Evolutionary conservation across 2,888 invertebrate species (phyloP).

Genomic region (Himalopsyche kuldschensis): DNA sequence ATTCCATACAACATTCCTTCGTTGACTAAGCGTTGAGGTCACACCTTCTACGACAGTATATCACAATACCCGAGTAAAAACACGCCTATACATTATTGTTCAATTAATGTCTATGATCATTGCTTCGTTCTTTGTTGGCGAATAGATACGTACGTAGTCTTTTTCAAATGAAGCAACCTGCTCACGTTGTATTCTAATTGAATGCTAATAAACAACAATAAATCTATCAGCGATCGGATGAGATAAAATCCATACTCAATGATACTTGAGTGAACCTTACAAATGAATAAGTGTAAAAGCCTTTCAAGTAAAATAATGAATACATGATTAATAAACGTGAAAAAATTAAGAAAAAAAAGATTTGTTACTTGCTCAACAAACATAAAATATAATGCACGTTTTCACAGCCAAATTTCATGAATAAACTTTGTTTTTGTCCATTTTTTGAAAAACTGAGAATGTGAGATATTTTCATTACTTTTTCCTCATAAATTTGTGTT

Average conservation of each 20-base stretch:
- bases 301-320: too few relatives aligned
- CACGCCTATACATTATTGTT: neutral
- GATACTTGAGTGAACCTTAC: neutral
- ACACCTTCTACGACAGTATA: neutral
- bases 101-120: too few relatives aligned
- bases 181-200: neutral
- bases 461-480: too few relatives aligned
- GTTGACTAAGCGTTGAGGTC: neutral
- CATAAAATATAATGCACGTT: too few relatives aligned
- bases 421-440: too few relatives aligned
- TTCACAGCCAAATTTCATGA: too few relatives aligned
- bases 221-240: neutral
- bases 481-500: too few relatives aligned
- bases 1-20: neutral
- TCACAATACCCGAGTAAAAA: neutral
- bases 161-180: neutral
- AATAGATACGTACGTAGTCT: neutral
- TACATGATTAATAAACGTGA: too few relatives aligned
- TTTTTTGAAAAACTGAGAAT: too few relatives aligned
- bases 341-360: too few relatives aligned
- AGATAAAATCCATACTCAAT: neutral
- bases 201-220: neutral
- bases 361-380: too few relatives aligned
- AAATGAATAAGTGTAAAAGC: too few relatives aligned
- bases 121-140: neutral